Base-by-base conservation (phyloP, 2,888 invertebrate genomes). In the Tenthredo notha region DNA sequence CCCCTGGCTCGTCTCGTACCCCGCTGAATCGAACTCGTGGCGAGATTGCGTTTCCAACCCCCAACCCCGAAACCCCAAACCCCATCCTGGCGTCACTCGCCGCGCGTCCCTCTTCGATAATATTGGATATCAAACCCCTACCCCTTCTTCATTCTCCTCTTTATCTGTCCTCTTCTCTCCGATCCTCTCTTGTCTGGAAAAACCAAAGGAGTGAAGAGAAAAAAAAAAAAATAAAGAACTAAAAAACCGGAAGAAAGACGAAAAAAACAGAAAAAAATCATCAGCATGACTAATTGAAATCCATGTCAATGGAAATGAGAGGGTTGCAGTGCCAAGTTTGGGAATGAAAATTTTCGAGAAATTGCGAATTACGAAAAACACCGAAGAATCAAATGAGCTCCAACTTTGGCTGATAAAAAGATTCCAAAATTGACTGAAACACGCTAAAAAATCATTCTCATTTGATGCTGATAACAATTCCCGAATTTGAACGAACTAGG, bases 61-160 rank as follows among this genome's bases (percentile, higher is more conserved):
- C 50, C 72, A 4, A n/a, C 12, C 25, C 47, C 9, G 15, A 40
- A 12, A 33, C 29, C 10, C 40, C 40, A 43, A 18, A 15, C 67
- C 67, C 33, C 18, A 21, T 25, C n/a, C 33, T 72, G 18, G 40
- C 43, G 85, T 86, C 85, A 85, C 40, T 58, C 47, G 47, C 84
- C 85, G 84, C 85, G 84, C 78, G 80, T 47, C 86, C 87, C 87
- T 88, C 88, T 87, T 88, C 89, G 89, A 90, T 91, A 89, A 89
- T 89, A 90, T 90, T 89, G 89, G 89, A 91, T 89, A 88, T 87
- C 87, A 84, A 84, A 84, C 88, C 67, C 86, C 87, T 85, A 86
- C 85, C 84, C 67, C 33, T 75, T 85, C 84, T 84, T 75, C 84
- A 77, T 43, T 83, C 67, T 58, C 2, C 33, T 54, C 29, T 25